Percentiles rank a stretch among this genome's conserved stretches.
These are phyloP conservation scores for Bombus consobrinus DNA, from an alignment of 1,140 invertebrate genomes.

Conservation along the genomic window DNA sequence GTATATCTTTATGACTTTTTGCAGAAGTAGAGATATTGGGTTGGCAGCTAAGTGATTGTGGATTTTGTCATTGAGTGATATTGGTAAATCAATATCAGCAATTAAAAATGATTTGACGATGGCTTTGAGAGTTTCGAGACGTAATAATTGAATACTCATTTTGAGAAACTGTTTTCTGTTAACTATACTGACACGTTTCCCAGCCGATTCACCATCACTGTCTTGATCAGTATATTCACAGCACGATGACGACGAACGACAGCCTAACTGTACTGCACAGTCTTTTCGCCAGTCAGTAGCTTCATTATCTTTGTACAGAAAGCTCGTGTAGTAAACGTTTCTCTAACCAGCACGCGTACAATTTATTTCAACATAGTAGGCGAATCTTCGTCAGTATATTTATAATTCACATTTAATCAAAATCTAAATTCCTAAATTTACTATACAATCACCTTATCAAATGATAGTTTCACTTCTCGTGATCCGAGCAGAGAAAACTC, in stretches of 20 bases:
- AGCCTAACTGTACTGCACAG: background rate
- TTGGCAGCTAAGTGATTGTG: too few species aligned
- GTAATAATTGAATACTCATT: too few species aligned
- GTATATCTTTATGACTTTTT: too few species aligned
- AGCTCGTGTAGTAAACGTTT: background rate
- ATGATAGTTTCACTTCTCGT: background rate
- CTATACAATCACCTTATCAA: background rate
- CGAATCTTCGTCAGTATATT: background rate
- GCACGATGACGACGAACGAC: background rate
- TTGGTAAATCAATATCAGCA: too few species aligned
- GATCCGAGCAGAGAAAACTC: too few species aligned
- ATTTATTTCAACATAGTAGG: background rate
- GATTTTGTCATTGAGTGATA: too few species aligned
- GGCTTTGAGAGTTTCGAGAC: too few species aligned
- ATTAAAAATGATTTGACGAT: too few species aligned
- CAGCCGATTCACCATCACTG: background rate
- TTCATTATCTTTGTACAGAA: constrained; percentile 22
- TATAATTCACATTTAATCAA: background rate
- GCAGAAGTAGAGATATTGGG: too few species aligned
- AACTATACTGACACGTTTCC: background rate
- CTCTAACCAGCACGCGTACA: background rate
- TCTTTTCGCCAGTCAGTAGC: constrained; percentile 31
- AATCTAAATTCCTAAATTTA: background rate
- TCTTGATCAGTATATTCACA: constrained; percentile 3
- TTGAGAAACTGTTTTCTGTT: too few species aligned